These are phyloP conservation scores for Pithys albifrons DNA, from an alignment of 2,113 vertebrate genomes.

Conservation along the genomic window DNA sequence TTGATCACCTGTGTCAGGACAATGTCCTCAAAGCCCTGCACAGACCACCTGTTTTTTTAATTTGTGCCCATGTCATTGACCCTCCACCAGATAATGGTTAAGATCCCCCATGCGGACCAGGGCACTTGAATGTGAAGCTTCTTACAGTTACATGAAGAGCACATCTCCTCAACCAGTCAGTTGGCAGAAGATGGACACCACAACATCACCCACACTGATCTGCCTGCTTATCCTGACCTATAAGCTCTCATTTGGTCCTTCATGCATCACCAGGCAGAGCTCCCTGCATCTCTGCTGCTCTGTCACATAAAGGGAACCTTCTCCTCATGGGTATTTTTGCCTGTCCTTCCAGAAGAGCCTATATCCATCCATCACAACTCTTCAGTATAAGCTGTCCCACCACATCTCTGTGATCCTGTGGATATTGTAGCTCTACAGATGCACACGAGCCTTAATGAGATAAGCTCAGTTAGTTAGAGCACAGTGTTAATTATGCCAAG, in stretches of 20 bases:
- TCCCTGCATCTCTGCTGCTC: background rate
- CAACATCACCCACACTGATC: background rate
- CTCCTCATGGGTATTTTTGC: background rate
- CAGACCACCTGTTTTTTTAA: background rate
- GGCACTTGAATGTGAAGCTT: background rate
- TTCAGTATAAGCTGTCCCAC: background rate
- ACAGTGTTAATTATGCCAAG: background rate
- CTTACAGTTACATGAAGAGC: background rate
- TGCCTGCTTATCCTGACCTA: background rate
- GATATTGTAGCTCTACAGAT: background rate
- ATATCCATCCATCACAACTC: background rate
- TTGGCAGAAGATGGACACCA: background rate
- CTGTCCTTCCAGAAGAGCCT: background rate
- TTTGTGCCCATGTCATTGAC: background rate
- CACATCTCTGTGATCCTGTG: background rate
- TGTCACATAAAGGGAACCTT: background rate
- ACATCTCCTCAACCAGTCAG: background rate
- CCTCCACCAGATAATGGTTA: background rate
- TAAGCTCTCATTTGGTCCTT: background rate
- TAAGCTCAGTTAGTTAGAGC: background rate
- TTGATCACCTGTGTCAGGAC: background rate
- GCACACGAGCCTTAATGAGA: background rate
- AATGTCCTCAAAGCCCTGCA: background rate
- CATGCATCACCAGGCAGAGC: background rate
- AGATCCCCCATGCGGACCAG: background rate